Base-by-base conservation (phyloP, 2,797 vertebrate genomes). In the Pelobates cultripes region DNA sequence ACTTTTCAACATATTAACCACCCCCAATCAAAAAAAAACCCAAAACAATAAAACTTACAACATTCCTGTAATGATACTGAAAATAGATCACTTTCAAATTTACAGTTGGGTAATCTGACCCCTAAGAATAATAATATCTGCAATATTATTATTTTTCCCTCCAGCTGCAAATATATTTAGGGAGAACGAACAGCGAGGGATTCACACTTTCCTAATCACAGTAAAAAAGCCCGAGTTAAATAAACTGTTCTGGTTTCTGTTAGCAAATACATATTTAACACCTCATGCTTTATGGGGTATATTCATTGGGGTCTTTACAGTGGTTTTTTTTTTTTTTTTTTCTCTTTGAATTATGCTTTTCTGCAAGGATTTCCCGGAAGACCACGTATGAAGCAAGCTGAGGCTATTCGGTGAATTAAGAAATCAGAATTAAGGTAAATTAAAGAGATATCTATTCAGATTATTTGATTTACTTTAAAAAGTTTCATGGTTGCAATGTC, bases 241-340 rank as follows among this genome's bases (percentile, higher is more conserved):
- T 14, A 64, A 64, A 64, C 61, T 28, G 61, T 64, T 64, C 61
- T 64, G 61, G 61, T 64, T 64, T 64, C 61, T 64, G 61, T 64
- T 64, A 28, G 17, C 17, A 28, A 64, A 64, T 64, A 64, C 61
- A 64, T 64, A 64, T 64, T 64, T 64, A 14, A 64, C 61, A 64
- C 61, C 61, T 64, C 61, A 40, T 2, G 10, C 61, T 64, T 64
- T 3, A 64, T 64, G 61, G 61, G 61, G 5, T 64, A 64, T 10
- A 10, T 64, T 28, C 61, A 64, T 7, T 64, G 61, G 7, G 10
- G 61, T 8, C 61, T 7, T n/a, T 4, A 40, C 7, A 3, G 9
- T 12, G 61, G n/a, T 17, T 64, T 64, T 64, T 28, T 28, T 28
- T 28, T 28, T 28, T 28, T 28, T 28, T 28, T 28, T 28, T 28